These are phyloP conservation scores for Lophura nycthemera DNA, from an alignment of 2,113 vertebrate genomes.

Conservation along the genomic window DNA sequence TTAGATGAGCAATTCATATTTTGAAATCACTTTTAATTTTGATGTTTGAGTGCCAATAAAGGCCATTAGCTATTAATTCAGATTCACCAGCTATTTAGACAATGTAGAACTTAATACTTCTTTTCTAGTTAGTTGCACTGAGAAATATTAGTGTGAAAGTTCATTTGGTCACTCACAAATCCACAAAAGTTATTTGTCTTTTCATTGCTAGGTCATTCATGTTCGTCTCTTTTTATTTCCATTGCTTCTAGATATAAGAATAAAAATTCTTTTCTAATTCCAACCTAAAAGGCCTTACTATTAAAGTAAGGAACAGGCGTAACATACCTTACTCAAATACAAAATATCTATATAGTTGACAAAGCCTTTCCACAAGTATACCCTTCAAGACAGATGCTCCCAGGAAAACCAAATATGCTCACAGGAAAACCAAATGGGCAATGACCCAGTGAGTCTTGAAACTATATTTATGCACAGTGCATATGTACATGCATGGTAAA, in stretches of 20 bases:
- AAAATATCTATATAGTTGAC: not conserved
- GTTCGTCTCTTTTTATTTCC: not conserved
- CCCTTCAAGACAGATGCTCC: not conserved
- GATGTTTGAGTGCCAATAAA: not conserved
- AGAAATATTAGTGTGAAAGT: not conserved
- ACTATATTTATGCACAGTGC: not conserved
- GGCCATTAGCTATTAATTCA: not conserved
- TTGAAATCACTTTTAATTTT: not conserved
- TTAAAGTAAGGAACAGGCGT: not conserved
- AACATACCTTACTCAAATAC: not conserved
- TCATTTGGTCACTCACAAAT: not conserved
- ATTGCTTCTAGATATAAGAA: not conserved
- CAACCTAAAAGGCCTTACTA: not conserved
- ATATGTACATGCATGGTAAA: not conserved
- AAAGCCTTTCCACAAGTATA: not conserved
- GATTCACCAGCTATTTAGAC: not conserved
- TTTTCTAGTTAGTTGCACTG: not conserved
- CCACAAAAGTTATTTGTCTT: not conserved
- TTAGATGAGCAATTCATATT: not conserved
- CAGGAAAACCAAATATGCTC: not conserved
- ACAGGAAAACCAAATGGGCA: not conserved
- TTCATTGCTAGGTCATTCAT: not conserved
- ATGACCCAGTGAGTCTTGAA: not conserved
- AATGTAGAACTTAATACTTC: not conserved
- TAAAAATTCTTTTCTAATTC: not conserved